Base-by-base conservation (phyloP, 2,113 vertebrate genomes). In the Microtus oregoni region DNA sequence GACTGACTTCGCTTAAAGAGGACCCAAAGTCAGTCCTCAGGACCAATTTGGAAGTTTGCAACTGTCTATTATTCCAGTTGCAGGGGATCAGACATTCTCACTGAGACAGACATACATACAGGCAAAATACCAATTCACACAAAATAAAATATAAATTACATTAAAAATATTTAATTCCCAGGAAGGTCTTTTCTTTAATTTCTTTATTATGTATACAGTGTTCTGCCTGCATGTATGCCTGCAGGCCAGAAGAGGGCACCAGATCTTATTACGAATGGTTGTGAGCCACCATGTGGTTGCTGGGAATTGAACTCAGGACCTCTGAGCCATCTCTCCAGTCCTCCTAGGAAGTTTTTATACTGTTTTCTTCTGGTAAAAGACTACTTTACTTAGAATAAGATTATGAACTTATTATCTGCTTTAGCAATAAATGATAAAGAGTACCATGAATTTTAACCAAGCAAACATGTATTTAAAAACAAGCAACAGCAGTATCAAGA, bases 381-480 rank as follows among this genome's bases (percentile, higher is more conserved):
- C 70, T 85, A 63, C 78, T 94, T 87, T 78, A 72, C 9, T 92
- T 44, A 91, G 38, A 30, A 73, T 61, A 32, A 90, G 32, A 81
- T 63, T 3, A 55, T 70, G 52, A 90, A 65, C 2, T 76, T 76
- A 61, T n/a, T 75, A 55, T 85, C 38, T 58, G 38, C 52, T 47
- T 92, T 77, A 81, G 0, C 63, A 70, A 88, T 55, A 22, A 78
- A 78, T 28, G 65, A 28, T 86, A 70, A 28, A 90, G 90, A 92
- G 55, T 61, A 61, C 61, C 32, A 94, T 7, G 61, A 81, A 91
- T 55, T 91, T 90, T 89, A 91, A 96, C 65, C 32, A 55, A 61
- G 24, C 22, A 92, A 89, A 41, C 0, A 3, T 41, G 52, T 44
- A 68, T 77, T 96, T 90, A 83, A 77, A 92, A 30, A 63, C 67